Evolutionary conservation across 2,113 vertebrate genomes (phyloP), one percentile per base, ranked within the genome.

Genomic region (Girardinichthys multiradiatus): DNA sequence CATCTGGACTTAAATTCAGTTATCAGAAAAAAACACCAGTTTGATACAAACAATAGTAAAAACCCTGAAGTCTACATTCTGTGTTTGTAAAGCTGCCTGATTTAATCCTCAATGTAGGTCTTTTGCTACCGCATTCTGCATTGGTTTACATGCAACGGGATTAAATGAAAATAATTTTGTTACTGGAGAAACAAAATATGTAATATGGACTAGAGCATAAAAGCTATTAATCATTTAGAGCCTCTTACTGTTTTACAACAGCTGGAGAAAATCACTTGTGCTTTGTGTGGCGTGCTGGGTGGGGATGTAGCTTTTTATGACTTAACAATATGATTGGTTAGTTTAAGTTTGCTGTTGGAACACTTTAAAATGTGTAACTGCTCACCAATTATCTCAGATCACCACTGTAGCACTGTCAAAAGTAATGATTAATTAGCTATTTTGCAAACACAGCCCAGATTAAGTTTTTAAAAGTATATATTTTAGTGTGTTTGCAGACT

Each of bases 171-270:
- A 11, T 17, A n/a, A 54, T 24, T 2, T n/a, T 54, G 24, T 54
- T 24, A 21, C 10, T 11, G 2, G 21, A n/a, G 21, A 9, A 54
- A 10, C 48, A 83, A 82, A 68, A 45, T 17, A 45, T 17, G 6
- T 19, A 5, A 19, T 15, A 45, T 19, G 42, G 14, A 33, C 3
- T 70, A 72, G 51, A 15, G 35, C 24, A 35, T 33, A 28, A 54
- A 57, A 74, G 63, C 15, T 13, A 76, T 87, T 62, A 74, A 78
- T 79, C 70, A 77, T 84, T 79, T 74, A 79, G 85, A 15, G 60
- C 67, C 37, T 67, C 54, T 58, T 64, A 67, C 73, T 86, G 65
- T 82, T 58, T 35, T 62, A 77, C 62, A 78, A 19, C 42, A 45
- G 42, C 42, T 45, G 42, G 42, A 45, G 13, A 45, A 1, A 45